Evolutionary conservation across 2,797 vertebrate species (phyloP), one percentile per base, ranked within the genome.

Genomic region (Epinephelus malabaricus): DNA sequence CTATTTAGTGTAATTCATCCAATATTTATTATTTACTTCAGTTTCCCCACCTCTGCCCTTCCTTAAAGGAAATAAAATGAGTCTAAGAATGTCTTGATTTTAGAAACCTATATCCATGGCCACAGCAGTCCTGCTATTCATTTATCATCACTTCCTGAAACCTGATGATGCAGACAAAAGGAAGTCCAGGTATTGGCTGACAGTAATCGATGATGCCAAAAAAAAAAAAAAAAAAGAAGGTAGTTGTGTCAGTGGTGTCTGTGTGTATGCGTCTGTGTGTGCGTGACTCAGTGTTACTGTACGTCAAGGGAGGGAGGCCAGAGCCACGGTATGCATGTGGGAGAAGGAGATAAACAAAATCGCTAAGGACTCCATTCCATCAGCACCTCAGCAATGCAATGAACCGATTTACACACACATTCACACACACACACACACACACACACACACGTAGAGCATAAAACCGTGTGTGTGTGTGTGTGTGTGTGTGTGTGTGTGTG

Each of bases 121-220:
- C 60, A 10, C 73, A 59, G 82, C 81, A 79, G 75, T 80, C 65
- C 46, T 66, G 38, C 60, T 50, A 8, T 73, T 88, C 76, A 81
- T 86, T 84, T 82, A 76, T 90, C 86, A 89, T 84, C 72, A 83
- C 83, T 83, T 89, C 83, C 79, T 90, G 81, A 83, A 91, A 86
- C 68, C 79, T 65, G 86, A 92, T 81, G 86, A 90, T 87, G 85
- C 81, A 83, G 72, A 90, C 84, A 85, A 81, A 75, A 86, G 78
- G 43, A 79, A 80, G 85, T 78, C 47, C 80, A 86, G 80, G 75
- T 86, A 91, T 79, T 85, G 81, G 86, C 79, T 82, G 84, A 81
- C 69, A 63, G 76, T 72, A 90, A 91, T 92, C 91, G 49, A 82
- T 89, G 71, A 47, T 55, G 76, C 86, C 66, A 10, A 43, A 43